phyloP scores from a whole-genome alignment of 2,888 invertebrate genomes.

The Dynastes tityus region DNA sequence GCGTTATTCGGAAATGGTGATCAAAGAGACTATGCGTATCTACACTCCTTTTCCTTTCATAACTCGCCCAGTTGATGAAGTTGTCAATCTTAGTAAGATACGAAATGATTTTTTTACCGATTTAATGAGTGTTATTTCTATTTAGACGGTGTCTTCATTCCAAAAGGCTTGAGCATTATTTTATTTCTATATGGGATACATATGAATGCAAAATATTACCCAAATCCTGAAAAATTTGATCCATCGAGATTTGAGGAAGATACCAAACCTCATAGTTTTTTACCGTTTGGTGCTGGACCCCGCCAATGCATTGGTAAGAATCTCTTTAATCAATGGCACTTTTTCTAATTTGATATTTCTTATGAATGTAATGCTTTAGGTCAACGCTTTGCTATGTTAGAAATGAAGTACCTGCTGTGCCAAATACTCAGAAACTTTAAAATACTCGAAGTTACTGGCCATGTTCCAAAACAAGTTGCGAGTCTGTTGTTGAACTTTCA shows the following conservation, averaged over 20 bases:
- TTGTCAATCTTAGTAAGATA: not conserved
- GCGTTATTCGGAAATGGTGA: constrained; percentile 73
- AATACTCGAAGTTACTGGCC: constrained; percentile 9
- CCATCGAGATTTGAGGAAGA: constrained; percentile 72
- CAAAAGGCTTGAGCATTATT: constrained; percentile 57
- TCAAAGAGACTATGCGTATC: constrained; percentile 72
- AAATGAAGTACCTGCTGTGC: constrained; percentile 2
- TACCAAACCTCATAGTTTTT: constrained; percentile 71
- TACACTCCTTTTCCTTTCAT: constrained; percentile 72
- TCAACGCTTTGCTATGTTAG: constrained; percentile 19
- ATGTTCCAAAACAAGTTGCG: not conserved
- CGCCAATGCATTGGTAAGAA: constrained; percentile 74
- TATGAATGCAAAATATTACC: constrained; percentile 70
- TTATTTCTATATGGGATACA: constrained; percentile 71
- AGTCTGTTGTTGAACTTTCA: not conserved
- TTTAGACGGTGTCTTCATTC: not conserved
- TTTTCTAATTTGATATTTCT: not conserved
- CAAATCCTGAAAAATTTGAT: constrained; percentile 71
- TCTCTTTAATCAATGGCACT: not conserved
- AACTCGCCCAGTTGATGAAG: not conserved
- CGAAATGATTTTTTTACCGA: too few relatives aligned
- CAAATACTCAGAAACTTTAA: constrained; percentile 28
- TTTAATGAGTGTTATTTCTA: not conserved
- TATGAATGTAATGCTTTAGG: constrained; percentile 2
- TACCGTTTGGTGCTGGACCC: constrained; percentile 77